These are phyloP conservation scores for Aplysia californica DNA, from an alignment of 1,140 invertebrate species.

Conservation along the genomic window DNA sequence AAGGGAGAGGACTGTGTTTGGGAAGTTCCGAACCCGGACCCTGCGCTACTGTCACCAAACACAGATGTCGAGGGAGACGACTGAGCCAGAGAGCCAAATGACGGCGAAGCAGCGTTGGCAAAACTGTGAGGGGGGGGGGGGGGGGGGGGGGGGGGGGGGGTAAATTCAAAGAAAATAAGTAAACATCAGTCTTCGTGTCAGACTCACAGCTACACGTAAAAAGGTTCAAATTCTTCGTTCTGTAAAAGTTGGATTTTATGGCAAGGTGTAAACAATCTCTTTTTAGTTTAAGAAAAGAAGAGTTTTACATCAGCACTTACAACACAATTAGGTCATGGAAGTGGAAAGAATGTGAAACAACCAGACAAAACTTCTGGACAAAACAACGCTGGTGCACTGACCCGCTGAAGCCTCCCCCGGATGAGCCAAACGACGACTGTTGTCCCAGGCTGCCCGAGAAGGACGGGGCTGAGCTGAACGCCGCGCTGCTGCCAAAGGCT, in stretches of 20 bases:
- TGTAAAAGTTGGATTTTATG: not conserved
- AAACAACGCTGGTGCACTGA: too few species aligned
- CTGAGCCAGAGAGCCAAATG: constrained; percentile 52
- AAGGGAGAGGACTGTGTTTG: not conserved
- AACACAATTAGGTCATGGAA: too few species aligned
- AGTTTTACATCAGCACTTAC: too few species aligned
- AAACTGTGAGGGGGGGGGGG: constrained; percentile 22
- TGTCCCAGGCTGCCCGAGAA: constrained; percentile 15
- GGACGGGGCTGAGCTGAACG: constrained; percentile 39
- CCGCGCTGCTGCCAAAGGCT: constrained; percentile 38
- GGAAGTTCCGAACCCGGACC: not conserved
- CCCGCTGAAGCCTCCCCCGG: not conserved
- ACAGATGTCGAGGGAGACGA: not conserved
- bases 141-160: not conserved
- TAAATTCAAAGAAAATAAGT: not conserved
- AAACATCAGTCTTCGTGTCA: not conserved
- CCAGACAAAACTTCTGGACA: too few species aligned
- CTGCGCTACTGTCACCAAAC: constrained; percentile 13
- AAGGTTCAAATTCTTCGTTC: not conserved
- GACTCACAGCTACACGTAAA: not conserved
- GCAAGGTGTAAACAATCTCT: not conserved
- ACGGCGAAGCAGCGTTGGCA: constrained; percentile 40
- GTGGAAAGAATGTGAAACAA: too few species aligned
- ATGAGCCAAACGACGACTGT: not conserved
- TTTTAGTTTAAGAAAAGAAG: not conserved